A percentile compares a stretch with the other conserved stretches of the same genome.
phyloP scores from a whole-genome alignment of 1,140 invertebrate genomes.

The Procambarus virginalis region DNA sequence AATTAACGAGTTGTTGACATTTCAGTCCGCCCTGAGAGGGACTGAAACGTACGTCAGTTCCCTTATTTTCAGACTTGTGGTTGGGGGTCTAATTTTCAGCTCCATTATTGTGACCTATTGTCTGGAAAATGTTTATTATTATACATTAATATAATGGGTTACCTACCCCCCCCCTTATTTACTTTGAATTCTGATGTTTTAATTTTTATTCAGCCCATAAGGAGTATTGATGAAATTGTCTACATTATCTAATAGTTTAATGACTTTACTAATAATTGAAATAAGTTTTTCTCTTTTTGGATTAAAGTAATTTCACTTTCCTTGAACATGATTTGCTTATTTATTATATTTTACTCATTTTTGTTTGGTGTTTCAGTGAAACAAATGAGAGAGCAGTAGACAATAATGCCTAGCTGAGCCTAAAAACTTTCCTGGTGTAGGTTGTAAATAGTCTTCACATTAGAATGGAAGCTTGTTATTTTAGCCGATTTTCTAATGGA shows the following conservation, averaged over 20 bases:
- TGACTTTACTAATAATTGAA: not conserved
- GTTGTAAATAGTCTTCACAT: not conserved
- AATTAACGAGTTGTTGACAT: no score
- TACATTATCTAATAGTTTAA: not conserved
- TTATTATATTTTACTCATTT: not conserved
- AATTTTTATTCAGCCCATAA: not conserved
- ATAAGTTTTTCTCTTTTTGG: not conserved
- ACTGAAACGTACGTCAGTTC: no score
- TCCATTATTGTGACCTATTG: no score
- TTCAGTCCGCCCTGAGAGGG: no score
- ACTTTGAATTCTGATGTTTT: constrained; percentile 5
- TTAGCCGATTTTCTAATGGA: not conserved
- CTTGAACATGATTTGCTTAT: not conserved
- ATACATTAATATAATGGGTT: not conserved
- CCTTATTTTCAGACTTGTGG: no score
- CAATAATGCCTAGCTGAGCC: not conserved
- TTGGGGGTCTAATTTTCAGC: no score
- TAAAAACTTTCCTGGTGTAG: not conserved
- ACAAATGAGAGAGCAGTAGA: not conserved
- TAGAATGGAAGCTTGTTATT: not conserved
- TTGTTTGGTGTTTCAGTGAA: not conserved
- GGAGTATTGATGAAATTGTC: no score
- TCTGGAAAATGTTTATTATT: not conserved
- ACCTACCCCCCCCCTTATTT: not conserved
- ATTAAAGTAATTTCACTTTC: no score